Conservation (phyloP, 2,113 vertebrate genomes). For the Lucifuga dentata region DNA sequence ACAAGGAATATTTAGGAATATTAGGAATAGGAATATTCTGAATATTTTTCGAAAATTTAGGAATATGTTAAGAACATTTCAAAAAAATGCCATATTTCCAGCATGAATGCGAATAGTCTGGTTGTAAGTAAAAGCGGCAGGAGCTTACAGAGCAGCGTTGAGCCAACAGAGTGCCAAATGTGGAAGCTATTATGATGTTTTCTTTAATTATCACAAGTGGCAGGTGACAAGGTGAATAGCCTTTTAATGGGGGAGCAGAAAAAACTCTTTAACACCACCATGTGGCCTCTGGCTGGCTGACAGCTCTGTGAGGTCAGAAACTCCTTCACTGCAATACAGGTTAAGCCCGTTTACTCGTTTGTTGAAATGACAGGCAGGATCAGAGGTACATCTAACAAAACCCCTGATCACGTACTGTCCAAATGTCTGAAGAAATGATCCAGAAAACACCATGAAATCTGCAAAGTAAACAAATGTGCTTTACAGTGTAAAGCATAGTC, state of each 20-base stretch:
- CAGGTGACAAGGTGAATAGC: constrained; percentile 73
- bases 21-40: too few species aligned
- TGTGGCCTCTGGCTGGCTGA: constrained; percentile 53
- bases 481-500: constrained; percentile 15
- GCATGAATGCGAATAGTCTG: not conserved
- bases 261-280: constrained; percentile 55
- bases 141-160: not conserved
- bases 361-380: not conserved
- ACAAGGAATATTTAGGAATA: too few species aligned
- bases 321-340: constrained; percentile 7
- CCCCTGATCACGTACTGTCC: not conserved
- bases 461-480: not conserved
- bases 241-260: constrained; percentile 63
- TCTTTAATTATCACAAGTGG: constrained; percentile 76
- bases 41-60: too few species aligned
- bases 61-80: constrained; percentile 28
- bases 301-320: constrained; percentile 26
- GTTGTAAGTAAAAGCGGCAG: not conserved
- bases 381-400: not conserved
- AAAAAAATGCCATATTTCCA: constrained; percentile 3
- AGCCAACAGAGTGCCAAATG: constrained; percentile 48
- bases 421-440: not conserved
- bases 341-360: constrained; percentile 23
- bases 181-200: constrained; percentile 74
- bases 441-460: not conserved